Evolutionary conservation across 2,888 invertebrate species (phyloP).

Genomic region (Trilocha varians): DNA sequence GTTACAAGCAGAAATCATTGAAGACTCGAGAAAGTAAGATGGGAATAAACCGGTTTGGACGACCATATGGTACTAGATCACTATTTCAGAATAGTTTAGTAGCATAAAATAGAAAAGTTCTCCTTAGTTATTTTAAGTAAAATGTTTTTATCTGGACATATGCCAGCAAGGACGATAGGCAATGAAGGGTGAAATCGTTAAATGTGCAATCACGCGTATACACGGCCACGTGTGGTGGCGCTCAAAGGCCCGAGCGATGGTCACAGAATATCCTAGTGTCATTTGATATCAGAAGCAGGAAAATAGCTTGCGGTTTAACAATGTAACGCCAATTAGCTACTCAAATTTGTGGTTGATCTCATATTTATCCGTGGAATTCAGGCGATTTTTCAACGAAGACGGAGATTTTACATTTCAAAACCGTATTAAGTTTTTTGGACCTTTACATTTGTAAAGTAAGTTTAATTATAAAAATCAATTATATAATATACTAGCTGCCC

Average conservation of each 20-base stretch:
- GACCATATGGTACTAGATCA: conserved; percentile 33
- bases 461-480: too few species aligned
- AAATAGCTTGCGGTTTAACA: conserved; percentile 30
- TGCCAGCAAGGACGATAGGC: conserved; percentile 11
- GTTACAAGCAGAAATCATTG: neutral
- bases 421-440: too few species aligned
- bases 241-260: conserved; percentile 13
- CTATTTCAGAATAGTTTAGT: neutral
- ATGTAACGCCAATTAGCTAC: conserved; percentile 2
- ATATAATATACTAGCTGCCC: too few species aligned
- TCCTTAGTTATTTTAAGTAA: neutral
- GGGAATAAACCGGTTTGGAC: conserved; percentile 41
- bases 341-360: conserved; percentile 19
- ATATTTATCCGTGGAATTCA: too few species aligned
- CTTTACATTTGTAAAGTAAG: too few species aligned
- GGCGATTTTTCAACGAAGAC: too few species aligned
- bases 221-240: conserved; percentile 47
- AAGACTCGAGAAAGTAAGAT: conserved; percentile 25
- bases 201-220: conserved; percentile 45
- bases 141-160: conserved; percentile 8
- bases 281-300: conserved; percentile 33
- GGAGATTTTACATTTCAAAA: too few species aligned
- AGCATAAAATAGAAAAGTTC: neutral
- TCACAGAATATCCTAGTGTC: conserved; percentile 27
- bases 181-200: conserved; percentile 48